Evolutionary conservation across 2,888 invertebrate species (phyloP).

Genomic region (Muschampia staudingeri): DNA sequence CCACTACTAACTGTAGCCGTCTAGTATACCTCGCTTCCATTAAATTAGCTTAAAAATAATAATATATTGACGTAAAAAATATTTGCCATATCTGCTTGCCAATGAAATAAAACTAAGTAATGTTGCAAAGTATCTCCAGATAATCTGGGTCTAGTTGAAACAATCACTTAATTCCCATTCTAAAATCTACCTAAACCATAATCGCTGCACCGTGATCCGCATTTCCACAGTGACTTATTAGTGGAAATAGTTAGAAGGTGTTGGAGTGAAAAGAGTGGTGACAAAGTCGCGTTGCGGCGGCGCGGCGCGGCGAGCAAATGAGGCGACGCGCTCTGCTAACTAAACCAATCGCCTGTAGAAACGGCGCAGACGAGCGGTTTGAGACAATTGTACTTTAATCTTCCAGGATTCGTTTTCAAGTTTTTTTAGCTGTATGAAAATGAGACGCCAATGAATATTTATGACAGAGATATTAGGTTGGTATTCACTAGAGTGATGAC

Average conservation of each 20-base stretch:
- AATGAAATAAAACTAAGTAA: no score
- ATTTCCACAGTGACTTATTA: slow-evolving; percentile 83
- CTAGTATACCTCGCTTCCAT: no score
- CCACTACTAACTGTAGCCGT: no score
- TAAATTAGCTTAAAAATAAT: no score
- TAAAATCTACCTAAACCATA: slow-evolving; percentile 33
- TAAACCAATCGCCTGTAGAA: slow-evolving; percentile 88
- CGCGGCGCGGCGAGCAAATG: slow-evolving; percentile 86
- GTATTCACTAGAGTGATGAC: no score
- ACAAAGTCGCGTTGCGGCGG: slow-evolving; percentile 81
- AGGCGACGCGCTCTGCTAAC: slow-evolving; percentile 91
- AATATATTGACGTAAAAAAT: no score
- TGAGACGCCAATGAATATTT: no score
- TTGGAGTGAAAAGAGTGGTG: slow-evolving; percentile 88
- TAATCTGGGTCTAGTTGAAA: not conserved
- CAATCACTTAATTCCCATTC: not conserved
- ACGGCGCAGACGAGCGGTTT: slow-evolving; percentile 75
- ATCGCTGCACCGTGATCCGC: slow-evolving; percentile 67
- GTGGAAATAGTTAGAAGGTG: slow-evolving; percentile 84
- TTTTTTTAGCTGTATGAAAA: no score
- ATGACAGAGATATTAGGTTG: no score
- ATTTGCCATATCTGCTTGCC: no score
- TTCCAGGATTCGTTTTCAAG: no score
- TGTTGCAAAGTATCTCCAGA: no score
- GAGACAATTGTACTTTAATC: not conserved